These are phyloP conservation scores for Epinotia demarniana DNA, from an alignment of 2,888 invertebrate genomes.

Conservation along the genomic window DNA sequence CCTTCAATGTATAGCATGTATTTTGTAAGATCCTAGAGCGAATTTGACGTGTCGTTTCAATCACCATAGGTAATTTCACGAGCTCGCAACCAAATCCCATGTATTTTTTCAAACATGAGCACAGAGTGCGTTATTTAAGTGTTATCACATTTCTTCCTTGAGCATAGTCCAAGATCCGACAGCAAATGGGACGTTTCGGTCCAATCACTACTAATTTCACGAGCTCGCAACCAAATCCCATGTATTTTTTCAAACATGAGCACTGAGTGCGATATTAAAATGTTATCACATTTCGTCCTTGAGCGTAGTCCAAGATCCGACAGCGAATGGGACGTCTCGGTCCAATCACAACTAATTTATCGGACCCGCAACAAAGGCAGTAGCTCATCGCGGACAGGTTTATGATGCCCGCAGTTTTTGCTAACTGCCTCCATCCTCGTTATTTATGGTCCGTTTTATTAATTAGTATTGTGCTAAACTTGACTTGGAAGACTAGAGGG, in stretches of 20 bases:
- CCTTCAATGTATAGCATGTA: too few species aligned
- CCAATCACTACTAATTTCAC: not conserved
- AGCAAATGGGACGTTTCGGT: not conserved
- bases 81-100: too few species aligned
- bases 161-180: not conserved
- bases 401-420: constrained; percentile 85
- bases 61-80: too few species aligned
- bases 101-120: too few species aligned
- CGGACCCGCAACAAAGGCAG: constrained; percentile 80
- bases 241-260: too few species aligned
- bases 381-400: constrained; percentile 83
- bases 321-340: constrained; percentile 8
- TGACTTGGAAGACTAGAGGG: constrained; percentile 48
- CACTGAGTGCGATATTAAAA: not conserved
- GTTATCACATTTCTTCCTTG: not conserved
- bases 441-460: constrained; percentile 82
- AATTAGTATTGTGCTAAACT: constrained; percentile 68
- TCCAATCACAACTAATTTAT: constrained; percentile 63
- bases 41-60: too few species aligned
- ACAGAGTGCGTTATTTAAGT: too few species aligned
- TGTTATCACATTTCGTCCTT: not conserved
- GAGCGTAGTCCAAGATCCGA: constrained; percentile 9
- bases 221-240: too few species aligned
- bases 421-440: constrained; percentile 74
- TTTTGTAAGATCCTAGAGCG: too few species aligned